Base-by-base conservation (phyloP, 1,140 invertebrate genomes). In the Halesus radiatus region DNA sequence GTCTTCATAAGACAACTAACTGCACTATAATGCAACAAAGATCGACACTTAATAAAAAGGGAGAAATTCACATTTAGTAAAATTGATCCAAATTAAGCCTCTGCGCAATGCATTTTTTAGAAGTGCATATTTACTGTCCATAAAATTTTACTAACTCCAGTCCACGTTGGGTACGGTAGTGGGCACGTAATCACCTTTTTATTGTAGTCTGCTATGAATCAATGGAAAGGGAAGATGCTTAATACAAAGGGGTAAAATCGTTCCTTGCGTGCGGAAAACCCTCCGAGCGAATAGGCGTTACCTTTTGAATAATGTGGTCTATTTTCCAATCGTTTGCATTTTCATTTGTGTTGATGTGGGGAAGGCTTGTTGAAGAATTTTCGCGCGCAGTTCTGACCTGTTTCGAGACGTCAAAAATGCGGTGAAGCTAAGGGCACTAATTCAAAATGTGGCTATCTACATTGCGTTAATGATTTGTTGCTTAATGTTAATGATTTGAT, bases 351-450 rank as follows among this genome's bases (percentile, higher is more conserved):
- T 15, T 6, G 18, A 23, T 23, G 56, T 20, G 56, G 56, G 56
- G 56, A 20, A 23, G 23, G 22, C 22, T 16, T 29, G 22, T 26
- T 7, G 62, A 66, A 26, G 26, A 66, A 66, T 66, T 66, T 66
- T 66, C 62, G 62, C 62, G 62, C 62, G 62, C 62, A 66, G 26
- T n/a, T 32, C 3, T 26, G 62, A 29, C 62, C 26, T n/a, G 26
- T 26, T 32, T 16, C 22, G 62, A 29, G 18, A 23, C 7, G n/a
- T 56, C 1, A 22, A n/a, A 20, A 56, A 20, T 22, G 16, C 54
- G 4, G n/a, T 22, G 10, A n/a, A 22, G 18, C 23, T 15, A 23
- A 23, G 56, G 18, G 56, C 18, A 20, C 10, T 23, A 1, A 23
- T 15, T 20, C 5, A 18, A 20, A 18, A 60, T 1, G 16, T 8